phyloP scores from a whole-genome alignment of 2,113 vertebrate genomes.

The Hippolais icterina region DNA sequence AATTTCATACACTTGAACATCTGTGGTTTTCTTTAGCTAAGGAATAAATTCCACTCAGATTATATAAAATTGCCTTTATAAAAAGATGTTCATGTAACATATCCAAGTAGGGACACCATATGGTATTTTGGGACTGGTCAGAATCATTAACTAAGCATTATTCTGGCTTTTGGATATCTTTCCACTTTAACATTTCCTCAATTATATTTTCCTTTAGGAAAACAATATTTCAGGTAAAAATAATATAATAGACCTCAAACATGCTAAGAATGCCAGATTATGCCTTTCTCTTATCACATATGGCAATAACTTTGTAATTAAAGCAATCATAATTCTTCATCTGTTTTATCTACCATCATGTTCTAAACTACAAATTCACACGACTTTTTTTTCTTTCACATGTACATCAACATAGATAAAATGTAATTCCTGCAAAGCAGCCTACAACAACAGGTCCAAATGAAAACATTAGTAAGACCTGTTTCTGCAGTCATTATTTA shows the following conservation, averaged over 20 bases:
- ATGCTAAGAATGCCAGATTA: background rate
- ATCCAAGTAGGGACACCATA: slow-evolving; percentile 10
- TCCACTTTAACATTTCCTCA: background rate
- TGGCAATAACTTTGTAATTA: background rate
- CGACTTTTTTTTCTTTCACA: background rate
- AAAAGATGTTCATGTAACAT: background rate
- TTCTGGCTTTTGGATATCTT: background rate
- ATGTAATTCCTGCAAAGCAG: background rate
- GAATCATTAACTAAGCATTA: background rate
- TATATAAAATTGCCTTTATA: slow-evolving; percentile 58
- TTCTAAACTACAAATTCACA: background rate
- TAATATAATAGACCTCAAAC: background rate
- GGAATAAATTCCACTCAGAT: slow-evolving; percentile 56
- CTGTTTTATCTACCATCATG: background rate
- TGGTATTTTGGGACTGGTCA: background rate
- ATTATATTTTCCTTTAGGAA: background rate
- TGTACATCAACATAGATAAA: background rate
- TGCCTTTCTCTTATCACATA: background rate
- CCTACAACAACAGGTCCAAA: background rate
- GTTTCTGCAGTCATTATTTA: background rate
- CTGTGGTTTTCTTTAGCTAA: slow-evolving; percentile 59
- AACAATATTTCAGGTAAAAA: background rate
- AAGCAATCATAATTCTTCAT: background rate
- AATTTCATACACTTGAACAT: slow-evolving; percentile 62
- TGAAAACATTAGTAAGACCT: background rate